These are phyloP conservation scores for Hydrolagus colliei DNA, from an alignment of 2,797 vertebrate species.

Conservation along the genomic window DNA sequence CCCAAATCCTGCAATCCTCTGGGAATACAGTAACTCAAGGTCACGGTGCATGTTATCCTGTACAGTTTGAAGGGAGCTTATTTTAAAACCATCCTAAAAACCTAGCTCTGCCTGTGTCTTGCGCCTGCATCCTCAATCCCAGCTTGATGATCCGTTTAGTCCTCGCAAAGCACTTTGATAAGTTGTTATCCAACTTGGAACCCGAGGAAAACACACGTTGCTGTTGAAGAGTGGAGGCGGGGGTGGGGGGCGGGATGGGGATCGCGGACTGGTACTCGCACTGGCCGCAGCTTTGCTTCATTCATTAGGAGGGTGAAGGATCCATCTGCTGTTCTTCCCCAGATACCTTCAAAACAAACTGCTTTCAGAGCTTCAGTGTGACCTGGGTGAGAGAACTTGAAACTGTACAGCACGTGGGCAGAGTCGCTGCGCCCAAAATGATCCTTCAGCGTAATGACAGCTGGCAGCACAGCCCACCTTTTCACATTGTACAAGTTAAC, in stretches of 20 bases:
- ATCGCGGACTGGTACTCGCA: constrained; percentile 5
- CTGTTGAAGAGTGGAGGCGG: not conserved
- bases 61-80: constrained; percentile 24
- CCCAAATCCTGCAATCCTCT: not conserved
- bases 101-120: too few species aligned
- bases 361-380: not conserved
- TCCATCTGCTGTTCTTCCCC: not conserved
- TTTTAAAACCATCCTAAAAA: too few species aligned
- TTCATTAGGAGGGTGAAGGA: constrained; percentile 9
- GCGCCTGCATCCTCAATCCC: too few species aligned
- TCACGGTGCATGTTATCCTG: constrained; percentile 13
- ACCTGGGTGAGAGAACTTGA: not conserved
- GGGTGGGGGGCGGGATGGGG: not conserved
- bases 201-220: too few species aligned
- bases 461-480: not conserved
- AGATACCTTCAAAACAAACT: constrained; percentile 14
- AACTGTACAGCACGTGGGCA: not conserved
- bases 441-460: not conserved
- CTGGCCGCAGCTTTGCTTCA: not conserved
- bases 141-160: too few species aligned
- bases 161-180: too few species aligned
- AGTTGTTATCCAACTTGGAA: too few species aligned
- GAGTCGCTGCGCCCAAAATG: not conserved
- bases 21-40: constrained; percentile 26
- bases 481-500: not conserved